Evolutionary conservation across 2,113 vertebrate genomes (phyloP), one percentile per base, ranked within the genome.

Genomic region (Parus major): DNA sequence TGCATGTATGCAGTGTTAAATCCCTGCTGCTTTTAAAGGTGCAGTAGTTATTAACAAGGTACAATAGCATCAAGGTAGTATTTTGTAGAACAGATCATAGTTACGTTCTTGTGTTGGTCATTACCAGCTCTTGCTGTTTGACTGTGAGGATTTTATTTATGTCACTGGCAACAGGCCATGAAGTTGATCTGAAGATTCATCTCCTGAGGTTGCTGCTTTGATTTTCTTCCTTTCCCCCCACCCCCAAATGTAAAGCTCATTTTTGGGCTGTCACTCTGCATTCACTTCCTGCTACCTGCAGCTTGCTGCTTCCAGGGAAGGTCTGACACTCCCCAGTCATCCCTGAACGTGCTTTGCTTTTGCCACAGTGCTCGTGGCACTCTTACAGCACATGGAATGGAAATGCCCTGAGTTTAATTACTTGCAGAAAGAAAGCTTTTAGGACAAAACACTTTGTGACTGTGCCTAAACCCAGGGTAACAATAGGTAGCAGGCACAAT

Each of bases 401-500:
- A 83, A 94, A 73, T 81, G 56, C 65, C 36, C 73, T 21, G 41
- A 72, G 36, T 68, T 82, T 81, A 84, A 86, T 93, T 75, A 52
- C 49, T 86, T 75, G 47, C 83, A 87, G 65, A 64, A 64, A 44
- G 49, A 61, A 93, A 89, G 28, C 39, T 81, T 95, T 92, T 68
- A 56, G 69, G 60, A 73, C 42, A 86, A 94, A 92, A 66, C 9
- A 3, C 39, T 86, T 92, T 59, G 68, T 83, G 79, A 55, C 63
- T 65, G 41, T 47, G 68, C 60, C 64, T 63, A 90, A 97, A 81
- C 10, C 14, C 41, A 46, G 75, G 42, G 69, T 88, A 86, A 78
- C 55, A 77, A 92, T 82, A 95, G 88, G 93, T 97, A 92, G 86
- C 52, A 49, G 81, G 60, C 47, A 75, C 69, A 71, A 42, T 69